Evolutionary conservation across 2,797 vertebrate genomes (phyloP).

Genomic region (Hydrophis major): DNA sequence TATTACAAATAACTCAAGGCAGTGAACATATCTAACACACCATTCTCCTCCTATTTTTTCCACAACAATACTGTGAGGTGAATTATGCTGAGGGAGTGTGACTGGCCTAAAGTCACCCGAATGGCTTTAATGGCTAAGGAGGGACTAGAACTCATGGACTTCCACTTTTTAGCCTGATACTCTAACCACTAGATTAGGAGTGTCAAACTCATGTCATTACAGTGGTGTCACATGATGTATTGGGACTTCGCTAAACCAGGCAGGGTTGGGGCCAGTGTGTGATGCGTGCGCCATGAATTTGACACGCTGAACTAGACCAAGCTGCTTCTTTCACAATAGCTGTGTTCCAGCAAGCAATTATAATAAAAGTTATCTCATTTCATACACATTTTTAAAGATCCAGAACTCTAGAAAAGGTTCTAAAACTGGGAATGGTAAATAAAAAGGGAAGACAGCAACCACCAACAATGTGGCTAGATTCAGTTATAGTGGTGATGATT

Average conservation of each 20-base stretch:
- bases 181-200: no score
- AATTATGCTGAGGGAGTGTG: no score
- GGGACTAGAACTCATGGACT: not conserved
- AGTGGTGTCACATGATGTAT: no score
- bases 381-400: not conserved
- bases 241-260: no score
- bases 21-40: not conserved
- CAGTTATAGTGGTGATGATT: not conserved
- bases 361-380: not conserved
- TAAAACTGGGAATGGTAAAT: not conserved
- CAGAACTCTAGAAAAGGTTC: not conserved
- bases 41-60: not conserved
- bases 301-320: not conserved
- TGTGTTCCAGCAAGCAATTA: not conserved
- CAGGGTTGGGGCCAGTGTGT: no score
- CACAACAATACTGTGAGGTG: not conserved
- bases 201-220: no score
- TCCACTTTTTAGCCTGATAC: not conserved
- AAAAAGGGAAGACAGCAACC: not conserved
- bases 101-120: no score
- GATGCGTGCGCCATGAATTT: no score
- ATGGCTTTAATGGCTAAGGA: not conserved
- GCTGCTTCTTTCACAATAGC: not conserved
- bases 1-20: not conserved
- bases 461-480: not conserved